These are phyloP conservation scores for Patella ulyssiponensis DNA, from an alignment of 2,888 invertebrate genomes.

Conservation along the genomic window DNA sequence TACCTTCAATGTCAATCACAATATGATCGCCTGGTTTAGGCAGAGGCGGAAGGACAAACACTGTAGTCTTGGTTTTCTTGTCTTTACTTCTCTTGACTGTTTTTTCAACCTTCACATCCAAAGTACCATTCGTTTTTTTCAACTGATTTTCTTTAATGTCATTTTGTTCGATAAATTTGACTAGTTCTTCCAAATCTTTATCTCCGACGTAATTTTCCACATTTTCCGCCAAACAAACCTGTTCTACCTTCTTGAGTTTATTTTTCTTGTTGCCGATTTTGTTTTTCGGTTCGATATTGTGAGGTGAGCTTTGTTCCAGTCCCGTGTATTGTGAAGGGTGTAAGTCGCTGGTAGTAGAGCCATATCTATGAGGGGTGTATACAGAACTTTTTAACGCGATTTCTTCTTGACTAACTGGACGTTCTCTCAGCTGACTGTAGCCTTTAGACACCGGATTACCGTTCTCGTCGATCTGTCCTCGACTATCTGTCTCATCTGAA, in stretches of 20 bases:
- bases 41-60: not conserved
- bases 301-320: not conserved
- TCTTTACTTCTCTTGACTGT: constrained; percentile 47
- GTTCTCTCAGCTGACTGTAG: constrained; percentile 58
- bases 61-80: constrained; percentile 45
- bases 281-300: not conserved
- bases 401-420: constrained; percentile 1
- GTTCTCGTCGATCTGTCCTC: constrained; percentile 48
- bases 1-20: constrained; percentile 10
- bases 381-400: not conserved
- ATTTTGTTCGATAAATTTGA: constrained; percentile 57
- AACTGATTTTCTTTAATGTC: constrained; percentile 31
- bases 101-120: constrained; percentile 19
- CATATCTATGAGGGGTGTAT: not conserved
- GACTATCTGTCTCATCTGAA: not conserved
- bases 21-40: constrained; percentile 6
- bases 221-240: constrained; percentile 42
- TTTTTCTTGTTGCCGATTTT: constrained; percentile 25
- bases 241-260: constrained; percentile 43
- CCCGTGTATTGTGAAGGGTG: not conserved
- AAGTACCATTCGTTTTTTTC: constrained; percentile 23
- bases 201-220: constrained; percentile 55
- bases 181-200: constrained; percentile 49
- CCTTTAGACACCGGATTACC: constrained; percentile 52
- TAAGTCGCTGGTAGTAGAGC: not conserved